Percentiles rank a stretch among this genome's conserved stretches.
Evolutionary conservation across 2,888 invertebrate genomes (phyloP).

Genomic region (Orthosia incerta): DNA sequence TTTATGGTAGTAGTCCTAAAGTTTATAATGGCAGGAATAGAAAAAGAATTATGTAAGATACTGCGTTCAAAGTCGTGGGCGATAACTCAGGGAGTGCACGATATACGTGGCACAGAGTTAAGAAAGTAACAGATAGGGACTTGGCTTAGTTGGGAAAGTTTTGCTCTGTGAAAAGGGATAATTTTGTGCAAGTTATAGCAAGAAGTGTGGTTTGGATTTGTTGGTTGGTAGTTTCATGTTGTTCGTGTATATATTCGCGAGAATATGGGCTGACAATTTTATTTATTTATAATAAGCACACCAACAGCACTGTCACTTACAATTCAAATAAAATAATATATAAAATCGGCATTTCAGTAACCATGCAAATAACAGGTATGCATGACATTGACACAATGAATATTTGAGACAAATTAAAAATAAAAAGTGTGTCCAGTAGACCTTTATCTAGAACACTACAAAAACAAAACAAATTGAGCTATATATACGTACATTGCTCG

Average conservation of each 20-base stretch:
- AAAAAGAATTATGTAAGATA: slow-evolving; percentile 59
- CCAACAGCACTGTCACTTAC: too few relatives aligned
- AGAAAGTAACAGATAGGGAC: slow-evolving; percentile 59
- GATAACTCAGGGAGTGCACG: slow-evolving; percentile 65
- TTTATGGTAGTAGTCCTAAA: slow-evolving; percentile 39
- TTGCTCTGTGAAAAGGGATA: slow-evolving; percentile 46
- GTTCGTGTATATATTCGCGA: slow-evolving; percentile 1
- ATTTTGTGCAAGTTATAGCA: slow-evolving; percentile 48
- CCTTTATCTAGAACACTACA: too few relatives aligned
- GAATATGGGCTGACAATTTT: neutral
- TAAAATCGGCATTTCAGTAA: too few relatives aligned
- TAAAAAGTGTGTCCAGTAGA: too few relatives aligned
- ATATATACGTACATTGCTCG: too few relatives aligned
- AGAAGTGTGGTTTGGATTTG: slow-evolving; percentile 33
- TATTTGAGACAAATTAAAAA: too few relatives aligned
- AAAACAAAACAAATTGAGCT: too few relatives aligned
- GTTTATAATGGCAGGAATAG: slow-evolving; percentile 46
- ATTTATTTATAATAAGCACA: too few relatives aligned
- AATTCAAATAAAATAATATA: too few relatives aligned
- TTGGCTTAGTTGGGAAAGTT: slow-evolving; percentile 46
- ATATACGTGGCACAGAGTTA: slow-evolving; percentile 63
- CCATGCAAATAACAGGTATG: too few relatives aligned
- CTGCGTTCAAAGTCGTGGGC: slow-evolving; percentile 64
- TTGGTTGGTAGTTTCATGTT: slow-evolving; percentile 26
- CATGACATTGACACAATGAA: too few relatives aligned